phyloP scores from a whole-genome alignment of 2,888 invertebrate species.

The Eulithis testata region DNA sequence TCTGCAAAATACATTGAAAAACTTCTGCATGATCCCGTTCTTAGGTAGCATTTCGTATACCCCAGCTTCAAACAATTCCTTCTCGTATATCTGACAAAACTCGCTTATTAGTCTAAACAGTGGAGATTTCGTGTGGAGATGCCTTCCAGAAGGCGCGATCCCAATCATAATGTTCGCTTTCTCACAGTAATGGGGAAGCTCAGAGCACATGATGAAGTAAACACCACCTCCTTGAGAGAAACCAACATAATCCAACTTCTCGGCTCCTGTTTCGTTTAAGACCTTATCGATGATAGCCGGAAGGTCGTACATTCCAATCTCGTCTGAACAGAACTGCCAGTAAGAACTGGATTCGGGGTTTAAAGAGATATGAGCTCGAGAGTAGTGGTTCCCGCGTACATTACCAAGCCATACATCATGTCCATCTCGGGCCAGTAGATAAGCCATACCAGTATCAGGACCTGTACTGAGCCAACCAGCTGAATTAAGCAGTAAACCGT shows the following conservation, averaged over 20 bases:
- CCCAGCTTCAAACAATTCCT: slow-evolving; percentile 44
- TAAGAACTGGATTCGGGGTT: slow-evolving; percentile 65
- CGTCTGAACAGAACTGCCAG: slow-evolving; percentile 89
- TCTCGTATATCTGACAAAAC: slow-evolving; percentile 41
- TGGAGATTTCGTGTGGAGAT: slow-evolving; percentile 69
- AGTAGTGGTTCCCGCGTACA: slow-evolving; percentile 59
- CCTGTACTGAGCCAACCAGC: slow-evolving; percentile 66
- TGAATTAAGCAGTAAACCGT: slow-evolving; percentile 64
- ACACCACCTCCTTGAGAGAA: slow-evolving; percentile 90
- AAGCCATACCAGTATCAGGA: slow-evolving; percentile 50
- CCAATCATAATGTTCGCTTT: slow-evolving; percentile 85
- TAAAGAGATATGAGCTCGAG: slow-evolving; percentile 73
- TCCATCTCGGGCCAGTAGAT: slow-evolving; percentile 48
- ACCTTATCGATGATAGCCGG: slow-evolving; percentile 84
- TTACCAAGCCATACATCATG: slow-evolving; percentile 47
- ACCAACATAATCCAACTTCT: slow-evolving; percentile 83
- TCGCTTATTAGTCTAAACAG: slow-evolving; percentile 44
- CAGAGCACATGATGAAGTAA: slow-evolving; percentile 87
- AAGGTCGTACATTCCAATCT: slow-evolving; percentile 90
- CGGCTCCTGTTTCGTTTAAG: slow-evolving; percentile 49
- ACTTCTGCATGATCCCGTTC: slow-evolving; percentile 53
- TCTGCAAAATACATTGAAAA: slow-evolving; percentile 57
- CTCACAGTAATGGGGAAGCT: slow-evolving; percentile 85
- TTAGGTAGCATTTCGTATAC: slow-evolving; percentile 56
- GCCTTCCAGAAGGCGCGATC: slow-evolving; percentile 85